Evolutionary conservation across 2,113 vertebrate species (phyloP), one percentile per base, ranked within the genome.

Genomic region (Trogon melanurus): DNA sequence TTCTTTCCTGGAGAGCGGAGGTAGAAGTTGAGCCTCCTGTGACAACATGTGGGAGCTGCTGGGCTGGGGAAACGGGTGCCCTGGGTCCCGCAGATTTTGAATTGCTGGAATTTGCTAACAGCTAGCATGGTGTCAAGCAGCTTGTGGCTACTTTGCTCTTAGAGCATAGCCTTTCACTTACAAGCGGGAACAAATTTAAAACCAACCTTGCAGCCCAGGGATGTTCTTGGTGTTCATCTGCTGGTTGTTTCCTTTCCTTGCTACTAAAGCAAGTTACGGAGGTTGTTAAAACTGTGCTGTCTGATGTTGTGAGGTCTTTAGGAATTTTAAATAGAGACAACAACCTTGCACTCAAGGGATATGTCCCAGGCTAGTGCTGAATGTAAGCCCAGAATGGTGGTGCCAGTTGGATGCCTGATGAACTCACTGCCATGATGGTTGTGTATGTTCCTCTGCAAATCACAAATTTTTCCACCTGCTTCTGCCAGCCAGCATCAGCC

Each of bases 1-100:
- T 34, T 74, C 32, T 34, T 47, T 84, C 5, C 45, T 0, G 0
- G 70, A 54, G 56, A 9, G 4, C 38, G n/a, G 18, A 54, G 22
- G 38, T 5, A 25, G 48, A 53, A 66, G 27, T 71, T 60, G 36
- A 85, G 21, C 44, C 86, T 45, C 74, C 36, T 3, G 10, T n/a
- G 62, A 47, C 48, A 60, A 56, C 50, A 58, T 1, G 0, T 57
- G 65, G 72, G 58, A 84, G 38, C 36, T 86, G 30, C 60, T 60
- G 66, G 58, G 45, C 71, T 91, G 86, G 45, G 53, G 16, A 47
- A n/a, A 8, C 13, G 41, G 66, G 48, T 80, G 56, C 41, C 26
- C 26, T 11, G 16, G 14, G 48, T 41, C 23, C 53, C 64, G 48
- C 18, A 57, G 66, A 10, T 48, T 60, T 66, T 64, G 71, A 79